These are phyloP conservation scores for Nipponacmea schrenckii DNA, from an alignment of 2,888 invertebrate species.

Conservation along the genomic window DNA sequence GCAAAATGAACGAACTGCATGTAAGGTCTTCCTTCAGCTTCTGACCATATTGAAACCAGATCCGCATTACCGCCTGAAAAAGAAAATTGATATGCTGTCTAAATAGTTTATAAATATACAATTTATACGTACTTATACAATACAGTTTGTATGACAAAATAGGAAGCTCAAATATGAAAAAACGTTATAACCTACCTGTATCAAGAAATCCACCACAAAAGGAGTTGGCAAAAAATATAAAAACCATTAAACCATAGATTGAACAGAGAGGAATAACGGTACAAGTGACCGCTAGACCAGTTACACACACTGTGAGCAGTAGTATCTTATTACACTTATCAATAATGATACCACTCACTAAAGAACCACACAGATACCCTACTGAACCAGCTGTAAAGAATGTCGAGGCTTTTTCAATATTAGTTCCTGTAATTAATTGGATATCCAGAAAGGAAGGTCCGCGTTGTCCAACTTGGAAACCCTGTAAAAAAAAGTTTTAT, in stretches of 20 bases:
- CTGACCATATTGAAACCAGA: slow-evolving; percentile 61
- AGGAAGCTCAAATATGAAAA: no score
- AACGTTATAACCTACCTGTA: slow-evolving; percentile 31
- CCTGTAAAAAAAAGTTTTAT: slow-evolving; percentile 50
- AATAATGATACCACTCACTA: slow-evolving; percentile 57
- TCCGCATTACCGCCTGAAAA: slow-evolving; percentile 63
- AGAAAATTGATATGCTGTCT: slow-evolving; percentile 4
- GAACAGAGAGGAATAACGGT: slow-evolving; percentile 65
- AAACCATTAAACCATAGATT: slow-evolving; percentile 54
- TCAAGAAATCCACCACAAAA: slow-evolving; percentile 62
- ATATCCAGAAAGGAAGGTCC: slow-evolving; percentile 68
- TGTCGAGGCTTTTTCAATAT: slow-evolving; percentile 57
- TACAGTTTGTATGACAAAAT: neutral
- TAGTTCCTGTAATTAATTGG: slow-evolving; percentile 54
- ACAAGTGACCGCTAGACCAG: slow-evolving; percentile 61
- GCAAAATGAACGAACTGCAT: slow-evolving; percentile 69
- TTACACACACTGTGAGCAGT: slow-evolving; percentile 60
- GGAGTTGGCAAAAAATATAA: slow-evolving; percentile 54
- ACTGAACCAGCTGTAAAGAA: slow-evolving; percentile 64
- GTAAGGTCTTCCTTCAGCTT: slow-evolving; percentile 63
- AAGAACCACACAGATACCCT: slow-evolving; percentile 67
- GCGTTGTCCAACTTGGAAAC: slow-evolving; percentile 64
- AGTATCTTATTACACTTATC: slow-evolving; percentile 57
- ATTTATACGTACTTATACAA: neutral
- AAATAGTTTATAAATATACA: neutral